phyloP scores from a whole-genome alignment of 2,888 invertebrate genomes.

The Tiliacea aurago region DNA sequence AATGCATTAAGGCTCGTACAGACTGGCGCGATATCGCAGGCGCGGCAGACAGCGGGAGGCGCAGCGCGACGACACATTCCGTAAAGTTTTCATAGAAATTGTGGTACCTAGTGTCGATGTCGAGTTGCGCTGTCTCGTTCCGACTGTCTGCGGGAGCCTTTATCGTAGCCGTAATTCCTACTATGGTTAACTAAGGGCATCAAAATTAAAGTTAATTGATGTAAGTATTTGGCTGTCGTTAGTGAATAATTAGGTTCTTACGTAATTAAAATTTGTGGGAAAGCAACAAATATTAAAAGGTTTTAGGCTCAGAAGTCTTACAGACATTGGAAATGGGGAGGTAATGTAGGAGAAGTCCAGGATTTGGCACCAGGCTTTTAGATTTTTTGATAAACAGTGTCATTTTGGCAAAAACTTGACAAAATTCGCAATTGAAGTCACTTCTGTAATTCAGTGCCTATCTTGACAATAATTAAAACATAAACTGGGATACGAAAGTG shows the following conservation, averaged over 20 bases:
- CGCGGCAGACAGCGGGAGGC: no score
- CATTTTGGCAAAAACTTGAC: background rate
- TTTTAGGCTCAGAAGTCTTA: background rate
- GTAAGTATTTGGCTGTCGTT: background rate
- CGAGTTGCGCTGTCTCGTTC: no score
- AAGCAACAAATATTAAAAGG: background rate
- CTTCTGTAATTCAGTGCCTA: background rate
- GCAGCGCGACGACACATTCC: no score
- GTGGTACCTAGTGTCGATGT: no score
- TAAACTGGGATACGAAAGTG: background rate
- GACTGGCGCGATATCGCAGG: no score
- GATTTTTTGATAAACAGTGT: no score
- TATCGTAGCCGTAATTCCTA: background rate
- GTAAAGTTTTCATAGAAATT: no score
- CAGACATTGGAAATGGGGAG: background rate
- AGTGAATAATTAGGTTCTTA: constrained; percentile 5
- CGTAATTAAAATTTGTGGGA: background rate
- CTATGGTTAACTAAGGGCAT: background rate
- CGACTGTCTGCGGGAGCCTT: no score
- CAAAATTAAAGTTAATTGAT: constrained; percentile 24
- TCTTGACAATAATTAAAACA: background rate
- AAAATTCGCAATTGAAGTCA: background rate
- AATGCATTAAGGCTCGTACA: background rate
- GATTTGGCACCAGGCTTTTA: no score
- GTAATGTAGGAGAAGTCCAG: background rate